Evolutionary conservation across 2,888 invertebrate species (phyloP).

Genomic region (Agriopis aurantiaria): DNA sequence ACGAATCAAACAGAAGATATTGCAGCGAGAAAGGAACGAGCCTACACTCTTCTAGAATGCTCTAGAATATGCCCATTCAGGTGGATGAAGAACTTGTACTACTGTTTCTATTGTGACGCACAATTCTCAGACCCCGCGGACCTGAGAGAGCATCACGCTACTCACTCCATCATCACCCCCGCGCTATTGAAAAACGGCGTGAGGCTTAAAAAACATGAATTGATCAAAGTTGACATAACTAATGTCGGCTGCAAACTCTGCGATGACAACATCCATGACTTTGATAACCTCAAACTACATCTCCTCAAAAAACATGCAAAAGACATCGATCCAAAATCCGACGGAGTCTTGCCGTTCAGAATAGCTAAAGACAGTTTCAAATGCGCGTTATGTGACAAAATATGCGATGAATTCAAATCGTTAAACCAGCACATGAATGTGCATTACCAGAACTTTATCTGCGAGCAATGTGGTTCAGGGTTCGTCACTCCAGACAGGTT

Average conservation of each 20-base stretch:
- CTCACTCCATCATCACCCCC: conserved; percentile 54
- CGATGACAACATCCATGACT: conserved; percentile 54
- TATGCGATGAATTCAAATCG: conserved; percentile 70
- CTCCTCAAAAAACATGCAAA: conserved; percentile 65
- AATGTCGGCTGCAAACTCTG: conserved; percentile 71
- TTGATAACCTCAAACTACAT: conserved; percentile 65
- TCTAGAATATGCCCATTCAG: conserved; percentile 75
- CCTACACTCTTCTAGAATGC: conserved; percentile 64
- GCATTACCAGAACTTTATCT: conserved; percentile 79
- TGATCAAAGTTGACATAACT: conserved; percentile 75
- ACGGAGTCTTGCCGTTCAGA: conserved; percentile 73
- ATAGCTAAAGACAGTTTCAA: conserved; percentile 60
- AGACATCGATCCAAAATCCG: conserved; percentile 59
- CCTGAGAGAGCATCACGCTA: conserved; percentile 62
- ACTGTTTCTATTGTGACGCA: conserved; percentile 74
- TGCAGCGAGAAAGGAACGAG: conserved; percentile 65
- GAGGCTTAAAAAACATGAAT: conserved; percentile 69
- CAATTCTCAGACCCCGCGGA: conserved; percentile 65
- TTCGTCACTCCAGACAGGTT: conserved; percentile 76
- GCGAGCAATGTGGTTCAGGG: conserved; percentile 77
- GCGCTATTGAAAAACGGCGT: conserved; percentile 59
- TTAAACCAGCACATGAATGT: conserved; percentile 81
- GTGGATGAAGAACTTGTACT: conserved; percentile 75
- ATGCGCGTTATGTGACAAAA: conserved; percentile 69
- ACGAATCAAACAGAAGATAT: conserved; percentile 53